Evolutionary conservation across 2,113 vertebrate genomes (phyloP).

Genomic region (Pangasianodon hypophthalmus): DNA sequence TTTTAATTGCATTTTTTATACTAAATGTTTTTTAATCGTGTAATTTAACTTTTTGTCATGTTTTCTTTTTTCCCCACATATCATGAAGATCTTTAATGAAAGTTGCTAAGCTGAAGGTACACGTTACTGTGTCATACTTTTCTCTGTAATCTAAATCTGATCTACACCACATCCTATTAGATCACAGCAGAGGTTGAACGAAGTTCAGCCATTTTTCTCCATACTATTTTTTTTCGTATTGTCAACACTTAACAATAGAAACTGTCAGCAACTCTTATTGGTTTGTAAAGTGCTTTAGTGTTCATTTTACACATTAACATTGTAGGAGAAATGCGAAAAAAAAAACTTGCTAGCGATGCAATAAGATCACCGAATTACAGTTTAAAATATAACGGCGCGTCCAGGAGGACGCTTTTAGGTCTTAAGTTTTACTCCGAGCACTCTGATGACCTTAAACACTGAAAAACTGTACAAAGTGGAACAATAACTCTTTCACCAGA

Average conservation of each 20-base stretch:
- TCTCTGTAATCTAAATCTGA: neutral
- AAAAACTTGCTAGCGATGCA: neutral
- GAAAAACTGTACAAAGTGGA: neutral
- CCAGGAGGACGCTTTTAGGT: neutral
- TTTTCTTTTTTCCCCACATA: neutral
- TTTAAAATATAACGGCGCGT: neutral
- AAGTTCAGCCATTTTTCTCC: neutral
- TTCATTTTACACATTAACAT: neutral
- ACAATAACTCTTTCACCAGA: neutral
- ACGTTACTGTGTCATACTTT: neutral
- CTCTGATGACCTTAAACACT: neutral
- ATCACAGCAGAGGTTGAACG: neutral
- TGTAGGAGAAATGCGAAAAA: neutral
- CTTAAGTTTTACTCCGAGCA: neutral
- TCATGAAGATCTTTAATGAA: neutral
- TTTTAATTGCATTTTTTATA: neutral
- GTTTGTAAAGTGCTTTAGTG: neutral
- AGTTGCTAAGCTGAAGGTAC: neutral
- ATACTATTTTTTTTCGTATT: neutral
- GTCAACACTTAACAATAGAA: constrained; percentile 5
- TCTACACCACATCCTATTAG: neutral
- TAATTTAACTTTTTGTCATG: neutral
- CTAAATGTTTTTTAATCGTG: neutral
- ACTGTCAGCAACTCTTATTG: neutral
- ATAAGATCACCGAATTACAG: neutral